These are phyloP conservation scores for Drosophila ohnishii DNA, from an alignment of 1,140 invertebrate genomes.

Conservation along the genomic window DNA sequence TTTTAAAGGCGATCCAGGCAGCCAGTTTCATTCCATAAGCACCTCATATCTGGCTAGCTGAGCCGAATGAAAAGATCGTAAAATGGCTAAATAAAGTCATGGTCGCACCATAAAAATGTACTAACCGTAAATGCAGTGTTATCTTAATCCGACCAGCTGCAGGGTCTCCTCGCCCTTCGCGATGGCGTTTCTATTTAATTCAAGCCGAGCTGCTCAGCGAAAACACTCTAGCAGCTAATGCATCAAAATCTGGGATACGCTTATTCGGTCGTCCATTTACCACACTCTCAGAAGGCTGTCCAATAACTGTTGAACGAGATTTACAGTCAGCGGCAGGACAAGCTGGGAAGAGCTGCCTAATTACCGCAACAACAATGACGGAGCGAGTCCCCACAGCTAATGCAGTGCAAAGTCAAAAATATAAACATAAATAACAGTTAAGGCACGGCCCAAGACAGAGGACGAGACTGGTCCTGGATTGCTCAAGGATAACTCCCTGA, in stretches of 20 bases:
- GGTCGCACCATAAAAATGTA: constrained; percentile 51
- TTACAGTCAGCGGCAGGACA: constrained; percentile 35
- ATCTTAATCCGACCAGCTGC: constrained; percentile 49
- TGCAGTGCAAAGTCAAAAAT: constrained; percentile 77
- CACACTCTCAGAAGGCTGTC: constrained; percentile 37
- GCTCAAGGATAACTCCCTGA: constrained; percentile 33
- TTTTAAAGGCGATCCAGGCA: constrained; percentile 20
- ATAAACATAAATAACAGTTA: constrained; percentile 79
- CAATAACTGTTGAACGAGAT: constrained; percentile 60
- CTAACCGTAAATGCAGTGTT: constrained; percentile 58
- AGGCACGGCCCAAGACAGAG: constrained; percentile 26
- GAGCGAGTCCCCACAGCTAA: constrained; percentile 58
- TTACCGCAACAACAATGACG: constrained; percentile 61
- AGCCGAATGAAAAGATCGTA: constrained; percentile 38
- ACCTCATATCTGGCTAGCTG: constrained; percentile 36
- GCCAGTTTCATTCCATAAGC: constrained; percentile 39
- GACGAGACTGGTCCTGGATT: constrained; percentile 9
- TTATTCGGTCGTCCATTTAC: constrained; percentile 42
- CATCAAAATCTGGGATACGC: constrained; percentile 56
- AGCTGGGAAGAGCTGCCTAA: constrained; percentile 66
- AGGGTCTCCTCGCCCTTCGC: background rate
- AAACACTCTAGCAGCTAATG: constrained; percentile 53
- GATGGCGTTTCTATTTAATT: constrained; percentile 14
- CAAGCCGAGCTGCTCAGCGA: constrained; percentile 13
- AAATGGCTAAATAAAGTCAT: constrained; percentile 51